Evolutionary conservation across 1,140 invertebrate species (phyloP).

Genomic region (Conus betulinus): DNA sequence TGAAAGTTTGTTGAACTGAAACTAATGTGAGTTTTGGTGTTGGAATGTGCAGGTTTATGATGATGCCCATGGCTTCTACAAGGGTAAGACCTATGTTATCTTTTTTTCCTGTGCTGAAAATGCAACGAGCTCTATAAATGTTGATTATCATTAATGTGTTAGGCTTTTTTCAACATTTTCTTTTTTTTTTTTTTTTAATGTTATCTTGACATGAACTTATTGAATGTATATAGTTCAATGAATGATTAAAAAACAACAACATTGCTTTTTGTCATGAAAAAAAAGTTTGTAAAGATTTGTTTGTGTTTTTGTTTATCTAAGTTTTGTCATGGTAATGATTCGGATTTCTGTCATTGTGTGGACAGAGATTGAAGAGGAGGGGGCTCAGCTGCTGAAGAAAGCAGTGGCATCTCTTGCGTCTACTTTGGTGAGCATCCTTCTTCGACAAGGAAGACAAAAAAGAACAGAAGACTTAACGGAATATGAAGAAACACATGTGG

Average conservation of each 20-base stretch:
- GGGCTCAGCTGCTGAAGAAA: not conserved
- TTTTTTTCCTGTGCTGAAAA: not conserved
- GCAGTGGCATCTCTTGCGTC: not conserved
- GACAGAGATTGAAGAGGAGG: constrained; percentile 34
- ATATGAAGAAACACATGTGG: too few species aligned
- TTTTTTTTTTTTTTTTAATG: too few species aligned
- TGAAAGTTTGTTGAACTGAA: too few species aligned
- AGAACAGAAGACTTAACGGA: too few species aligned
- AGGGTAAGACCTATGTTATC: constrained; percentile 45
- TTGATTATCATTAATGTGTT: too few species aligned
- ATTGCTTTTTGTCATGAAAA: not conserved
- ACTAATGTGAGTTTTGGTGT: not conserved
- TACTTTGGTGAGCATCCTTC: constrained; percentile 11
- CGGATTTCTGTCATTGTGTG: not conserved
- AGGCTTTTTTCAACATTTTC: too few species aligned
- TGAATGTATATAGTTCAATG: not conserved
- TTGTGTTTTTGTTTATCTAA: too few species aligned
- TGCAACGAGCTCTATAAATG: too few species aligned
- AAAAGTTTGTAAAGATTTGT: too few species aligned
- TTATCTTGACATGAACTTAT: too few species aligned
- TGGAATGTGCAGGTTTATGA: constrained; percentile 62
- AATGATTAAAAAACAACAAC: not conserved
- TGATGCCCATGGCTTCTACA: constrained; percentile 69
- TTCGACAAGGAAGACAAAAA: too few species aligned
- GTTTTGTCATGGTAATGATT: not conserved